phyloP scores from a whole-genome alignment of 2,888 invertebrate species.

The Caradrina clavipalpis region DNA sequence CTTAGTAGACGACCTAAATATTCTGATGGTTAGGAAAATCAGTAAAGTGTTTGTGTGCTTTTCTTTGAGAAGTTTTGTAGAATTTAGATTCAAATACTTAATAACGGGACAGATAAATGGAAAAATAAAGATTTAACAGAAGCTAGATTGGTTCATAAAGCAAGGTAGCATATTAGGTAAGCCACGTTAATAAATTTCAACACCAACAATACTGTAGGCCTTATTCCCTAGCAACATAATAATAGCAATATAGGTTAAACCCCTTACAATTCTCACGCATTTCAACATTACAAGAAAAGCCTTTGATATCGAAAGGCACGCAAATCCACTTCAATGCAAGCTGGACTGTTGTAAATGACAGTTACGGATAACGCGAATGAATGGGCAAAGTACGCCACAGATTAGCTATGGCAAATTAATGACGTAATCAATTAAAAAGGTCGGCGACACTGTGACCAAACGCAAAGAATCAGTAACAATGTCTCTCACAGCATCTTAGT shows the following conservation, averaged over 20 bases:
- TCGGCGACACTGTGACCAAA: constrained; percentile 29
- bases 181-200: neutral
- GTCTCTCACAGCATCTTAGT: constrained; percentile 18
- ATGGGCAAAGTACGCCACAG: constrained; percentile 25
- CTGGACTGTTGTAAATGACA: constrained; percentile 26
- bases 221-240: neutral
- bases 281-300: constrained; percentile 23
- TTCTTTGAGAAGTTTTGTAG: too few species aligned
- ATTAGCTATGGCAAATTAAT: constrained; percentile 35
- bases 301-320: constrained; percentile 13
- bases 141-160: too few species aligned
- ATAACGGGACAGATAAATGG: too few species aligned
- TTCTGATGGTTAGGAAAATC: too few species aligned
- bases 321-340: constrained; percentile 21
- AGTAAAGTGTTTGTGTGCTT: too few species aligned
- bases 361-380: constrained; percentile 33
- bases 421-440: constrained; percentile 51
- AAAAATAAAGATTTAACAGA: too few species aligned
- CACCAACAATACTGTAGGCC: neutral
- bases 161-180: too few species aligned
- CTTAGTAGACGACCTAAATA: too few species aligned
- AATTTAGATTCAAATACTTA: too few species aligned
- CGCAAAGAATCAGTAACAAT: constrained; percentile 15
- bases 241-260: constrained; percentile 2
- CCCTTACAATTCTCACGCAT: neutral